A percentile compares a stretch with the other conserved stretches of the same genome.
Evolutionary conservation across 53 echinoderm and acorn worm species (phyloP).

Genomic region (Pentamera pediparva): DNA sequence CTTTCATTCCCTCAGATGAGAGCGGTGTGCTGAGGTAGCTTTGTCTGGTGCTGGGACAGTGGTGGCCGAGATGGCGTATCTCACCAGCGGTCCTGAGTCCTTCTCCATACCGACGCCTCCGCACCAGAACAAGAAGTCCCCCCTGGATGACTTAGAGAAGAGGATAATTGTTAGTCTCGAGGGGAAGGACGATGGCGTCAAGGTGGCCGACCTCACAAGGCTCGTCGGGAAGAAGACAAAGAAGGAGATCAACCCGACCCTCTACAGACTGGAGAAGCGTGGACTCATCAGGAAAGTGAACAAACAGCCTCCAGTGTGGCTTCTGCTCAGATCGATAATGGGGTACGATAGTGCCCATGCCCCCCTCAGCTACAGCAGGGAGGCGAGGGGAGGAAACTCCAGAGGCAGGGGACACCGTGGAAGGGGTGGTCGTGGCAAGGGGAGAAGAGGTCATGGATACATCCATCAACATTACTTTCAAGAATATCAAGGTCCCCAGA

Average conservation of each 20-base stretch:
- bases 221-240: constrained; percentile 61
- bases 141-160: not conserved
- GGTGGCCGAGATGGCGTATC: not conserved
- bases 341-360: not conserved
- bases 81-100: not conserved
- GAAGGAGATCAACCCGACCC: constrained; percentile 82
- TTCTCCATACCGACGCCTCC: constrained; percentile 2
- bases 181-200: not conserved
- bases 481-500: too few species aligned
- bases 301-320: constrained; percentile 74
- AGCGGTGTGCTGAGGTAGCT: not conserved
- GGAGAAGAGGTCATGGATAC: not conserved
- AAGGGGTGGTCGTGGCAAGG: not conserved
- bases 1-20: not conserved
- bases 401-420: not conserved
- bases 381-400: not conserved
- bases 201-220: constrained; percentile 62
- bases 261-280: constrained; percentile 75
- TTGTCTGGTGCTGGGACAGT: not conserved
- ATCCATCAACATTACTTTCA: too few species aligned
- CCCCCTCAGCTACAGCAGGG: constrained; percentile 2
- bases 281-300: constrained; percentile 70
- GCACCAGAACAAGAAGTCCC: not conserved
- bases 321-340: too few species aligned
- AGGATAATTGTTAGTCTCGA: not conserved